Base-by-base conservation (phyloP, 2,113 vertebrate species). In the Brachypteracias leptosomus region DNA sequence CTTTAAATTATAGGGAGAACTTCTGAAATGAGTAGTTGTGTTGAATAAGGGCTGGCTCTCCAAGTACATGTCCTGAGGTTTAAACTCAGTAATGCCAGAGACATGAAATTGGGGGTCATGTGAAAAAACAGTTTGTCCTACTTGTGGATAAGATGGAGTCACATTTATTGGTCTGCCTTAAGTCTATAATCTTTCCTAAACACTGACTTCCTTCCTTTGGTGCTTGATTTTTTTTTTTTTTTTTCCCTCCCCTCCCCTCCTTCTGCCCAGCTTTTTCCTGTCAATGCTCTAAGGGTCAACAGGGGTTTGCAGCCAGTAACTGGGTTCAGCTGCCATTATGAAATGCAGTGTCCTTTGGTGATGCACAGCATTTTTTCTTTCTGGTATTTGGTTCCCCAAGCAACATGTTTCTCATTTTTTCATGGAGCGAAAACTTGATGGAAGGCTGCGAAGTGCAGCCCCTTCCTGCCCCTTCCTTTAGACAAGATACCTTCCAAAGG, bases 131-230 rank as follows among this genome's bases (percentile, higher is more conserved):
- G 58, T 71, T 59, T 89, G 68, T 89, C 71, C 38, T 85, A 11
- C 52, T 89, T 65, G 46, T 62, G 94, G 90, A 62, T 88, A 89
- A 82, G 70, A 68, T 42, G 65, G 57, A 90, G 47, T 67, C 58
- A 31, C 36, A 10, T 67, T 84, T 82, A 36, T 17, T 40, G 40
- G 42, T 46, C 57, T 90, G 40, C 19, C 46, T 63, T 61, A 87
- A 75, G 52, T 85, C 47, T 84, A n/a, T 88, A 74, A 71, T 93
- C 71, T 95, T 81, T 82, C 70, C 72, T 77, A 90, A 87, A 61
- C 16, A 26, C 51, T 59, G 26, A 80, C 73, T 94, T 59, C 35
- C 74, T 84, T 85, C 76, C 59, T 73, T 74, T 47, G 38, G 0
- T 61, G 42, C 10, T 16, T 47, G 42, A 33, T 42, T 74, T 42